Evolutionary conservation across 2,888 invertebrate species (phyloP), one percentile per base, ranked within the genome.

Genomic region (Glomeris marginata): DNA sequence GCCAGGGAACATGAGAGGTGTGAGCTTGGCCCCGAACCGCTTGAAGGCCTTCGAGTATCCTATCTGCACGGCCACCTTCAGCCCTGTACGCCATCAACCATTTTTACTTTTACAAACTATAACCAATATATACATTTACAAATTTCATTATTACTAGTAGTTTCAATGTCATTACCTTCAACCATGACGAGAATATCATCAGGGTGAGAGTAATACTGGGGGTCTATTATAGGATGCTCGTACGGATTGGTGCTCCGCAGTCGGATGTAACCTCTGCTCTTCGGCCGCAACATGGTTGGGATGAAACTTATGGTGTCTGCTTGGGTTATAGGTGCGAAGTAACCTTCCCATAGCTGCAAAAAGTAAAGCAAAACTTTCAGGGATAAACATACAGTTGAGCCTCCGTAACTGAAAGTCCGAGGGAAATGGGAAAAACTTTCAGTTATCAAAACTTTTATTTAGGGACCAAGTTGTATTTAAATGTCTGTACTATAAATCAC

Each of bases 181-280:
- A 88, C 82, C n/a, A 90, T 69, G 0, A 79, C 78, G 49, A 79
- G 76, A 0, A 84, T 80, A 64, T 84, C 88, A 51, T 74, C 64
- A 0, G 82, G 80, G 65, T 90, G 79, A 53, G 80, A 79, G 58
- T 92, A 83, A 64, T 97, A 97, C 62, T 92, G 88, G 1, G 95
- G 86, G 66, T 95, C 79, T 64, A 97, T 87, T 28, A 82, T 64
- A 0, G 95, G 94, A 61, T 81, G 81, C 45, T 85, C 80, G 58
- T 82, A 82, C 0, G 95, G 94, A 68, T 91, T 84, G 0, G 77
- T 77, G 52, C 81, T 81, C 49, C 75, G 74, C 20, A 95, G 68
- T 54, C 78, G 73, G 43, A 86, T 72, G 42, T 81, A 71, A 0
- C 86, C 86, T 16, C 77, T 72, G 58, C 85, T 85, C 50, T 77